Evolutionary conservation across 2,113 vertebrate genomes (phyloP).

Genomic region (Paracyprichromis sp.): DNA sequence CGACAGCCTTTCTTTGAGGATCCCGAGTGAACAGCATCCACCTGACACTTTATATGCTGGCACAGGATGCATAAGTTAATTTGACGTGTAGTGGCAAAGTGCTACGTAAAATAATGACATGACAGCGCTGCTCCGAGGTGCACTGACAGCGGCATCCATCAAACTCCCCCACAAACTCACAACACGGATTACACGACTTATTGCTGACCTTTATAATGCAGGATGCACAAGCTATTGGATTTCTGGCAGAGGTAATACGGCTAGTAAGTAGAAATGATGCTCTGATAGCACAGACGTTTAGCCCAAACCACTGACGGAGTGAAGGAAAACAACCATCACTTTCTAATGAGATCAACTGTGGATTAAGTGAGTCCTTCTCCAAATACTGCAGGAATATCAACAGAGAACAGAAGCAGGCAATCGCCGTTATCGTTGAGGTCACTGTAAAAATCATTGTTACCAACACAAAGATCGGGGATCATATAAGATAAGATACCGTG

Average conservation of each 20-base stretch:
- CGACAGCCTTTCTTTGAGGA: background rate
- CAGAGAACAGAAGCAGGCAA: background rate
- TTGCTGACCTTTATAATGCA: background rate
- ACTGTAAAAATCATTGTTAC: background rate
- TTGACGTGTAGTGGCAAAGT: background rate
- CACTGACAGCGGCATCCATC: slow-evolving; percentile 16
- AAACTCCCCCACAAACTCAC: slow-evolving; percentile 16
- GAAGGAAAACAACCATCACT: background rate
- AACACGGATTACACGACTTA: background rate
- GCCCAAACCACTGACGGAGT: background rate
- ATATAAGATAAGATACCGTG: background rate
- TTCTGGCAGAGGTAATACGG: background rate
- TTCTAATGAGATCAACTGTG: background rate
- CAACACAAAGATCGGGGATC: background rate
- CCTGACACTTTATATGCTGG: background rate
- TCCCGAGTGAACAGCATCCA: background rate
- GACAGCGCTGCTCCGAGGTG: background rate
- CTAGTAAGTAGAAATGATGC: background rate
- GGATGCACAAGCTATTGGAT: background rate
- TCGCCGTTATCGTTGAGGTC: background rate
- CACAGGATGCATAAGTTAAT: background rate
- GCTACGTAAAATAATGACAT: slow-evolving; percentile 2
- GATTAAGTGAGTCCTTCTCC: background rate
- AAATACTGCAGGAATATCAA: background rate
- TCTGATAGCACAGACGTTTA: background rate